Conservation (phyloP, 2,888 invertebrate genomes). For the Leptinotarsa tumamoca region DNA sequence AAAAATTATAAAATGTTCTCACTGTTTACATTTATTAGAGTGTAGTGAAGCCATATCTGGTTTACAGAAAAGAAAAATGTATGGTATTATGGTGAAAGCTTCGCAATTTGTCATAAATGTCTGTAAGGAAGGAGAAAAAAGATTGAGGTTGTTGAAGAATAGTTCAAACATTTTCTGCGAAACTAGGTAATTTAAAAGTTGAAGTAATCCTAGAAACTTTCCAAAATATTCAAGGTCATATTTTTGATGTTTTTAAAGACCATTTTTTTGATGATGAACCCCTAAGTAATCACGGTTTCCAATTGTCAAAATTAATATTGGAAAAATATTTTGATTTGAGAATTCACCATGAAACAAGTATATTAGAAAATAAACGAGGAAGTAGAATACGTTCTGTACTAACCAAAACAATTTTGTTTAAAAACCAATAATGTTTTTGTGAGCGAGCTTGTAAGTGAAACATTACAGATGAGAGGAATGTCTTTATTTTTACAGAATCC, state of each 20-base stretch:
- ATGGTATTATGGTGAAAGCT: conserved; percentile 30
- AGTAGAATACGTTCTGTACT: conserved; percentile 1
- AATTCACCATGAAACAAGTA: conserved; percentile 6
- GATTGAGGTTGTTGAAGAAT: conserved; percentile 9
- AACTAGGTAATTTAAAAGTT: background rate
- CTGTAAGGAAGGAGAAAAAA: conserved; percentile 26
- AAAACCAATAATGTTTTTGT: conserved; percentile 15
- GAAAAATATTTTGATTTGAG: conserved; percentile 30
- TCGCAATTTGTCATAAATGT: conserved; percentile 27
- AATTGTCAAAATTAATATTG: conserved; percentile 34
- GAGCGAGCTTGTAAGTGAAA: background rate
- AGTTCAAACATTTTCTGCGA: conserved; percentile 9
- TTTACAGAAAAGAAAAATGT: conserved; percentile 37
- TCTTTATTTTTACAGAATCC: no score
- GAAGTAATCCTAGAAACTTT: background rate
- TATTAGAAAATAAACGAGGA: conserved; percentile 4
- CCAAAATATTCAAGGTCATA: background rate
- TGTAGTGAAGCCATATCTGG: conserved; percentile 26
- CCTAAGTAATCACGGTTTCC: conserved; percentile 26
- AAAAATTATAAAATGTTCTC: conserved; percentile 27
- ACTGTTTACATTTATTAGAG: conserved; percentile 32
- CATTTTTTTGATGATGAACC: conserved; percentile 38
- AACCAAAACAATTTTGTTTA: conserved; percentile 18
- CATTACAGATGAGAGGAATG: no score
- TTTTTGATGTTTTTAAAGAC: conserved; percentile 24